Base-by-base conservation (phyloP, 2,888 invertebrate species). In the Cetonia aurata region DNA sequence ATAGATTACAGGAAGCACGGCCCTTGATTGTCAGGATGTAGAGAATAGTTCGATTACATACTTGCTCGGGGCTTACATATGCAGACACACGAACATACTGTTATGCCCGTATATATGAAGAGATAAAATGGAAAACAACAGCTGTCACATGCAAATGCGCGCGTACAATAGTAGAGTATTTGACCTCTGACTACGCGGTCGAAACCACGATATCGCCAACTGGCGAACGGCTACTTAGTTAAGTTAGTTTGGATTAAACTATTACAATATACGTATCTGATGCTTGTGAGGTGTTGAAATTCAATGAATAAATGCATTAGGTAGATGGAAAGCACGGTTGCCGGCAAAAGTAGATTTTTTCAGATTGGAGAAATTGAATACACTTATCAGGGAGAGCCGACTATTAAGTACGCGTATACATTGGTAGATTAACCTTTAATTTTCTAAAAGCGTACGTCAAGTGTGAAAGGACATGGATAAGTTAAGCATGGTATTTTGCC, bases 1-100 rank as follows among this genome's bases (percentile, higher is more conserved):
- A 53, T 53, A 19, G 33, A 31, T 53, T 59, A 59, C 59, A 59
- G 59, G 59, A 59, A 59, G 44, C 44, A 59, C 59, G 59, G 59
- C 19, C 44, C 25, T 17, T 59, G 59, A n/a, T 41, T 59, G 59
- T 59, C 46, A 59, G 59, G 59, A 59, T 44, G 59, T 44, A 59
- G 42, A n/a, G 15, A 41, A 19, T 31, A 41, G 56, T 13, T 57
- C 37, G 15, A 57, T 41, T 19, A 44, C 13, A 25, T 55, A 55
- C 31, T 15, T 19, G 12, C 59, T 25, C 25, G 25, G 25, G 1
- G 25, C 12, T 25, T 25, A 53, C 53, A 31, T 46, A 46, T n/a
- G 6, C 12, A 15, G 31, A 31, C n/a, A 53, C 25, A 25, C 12
- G 12, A 6, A 25, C 25, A 25, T 25, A 25, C 25, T 25, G 25